These are phyloP conservation scores for Porites evermanni DNA, from an alignment of 92 coral and sea anemone species.

Conservation along the genomic window DNA sequence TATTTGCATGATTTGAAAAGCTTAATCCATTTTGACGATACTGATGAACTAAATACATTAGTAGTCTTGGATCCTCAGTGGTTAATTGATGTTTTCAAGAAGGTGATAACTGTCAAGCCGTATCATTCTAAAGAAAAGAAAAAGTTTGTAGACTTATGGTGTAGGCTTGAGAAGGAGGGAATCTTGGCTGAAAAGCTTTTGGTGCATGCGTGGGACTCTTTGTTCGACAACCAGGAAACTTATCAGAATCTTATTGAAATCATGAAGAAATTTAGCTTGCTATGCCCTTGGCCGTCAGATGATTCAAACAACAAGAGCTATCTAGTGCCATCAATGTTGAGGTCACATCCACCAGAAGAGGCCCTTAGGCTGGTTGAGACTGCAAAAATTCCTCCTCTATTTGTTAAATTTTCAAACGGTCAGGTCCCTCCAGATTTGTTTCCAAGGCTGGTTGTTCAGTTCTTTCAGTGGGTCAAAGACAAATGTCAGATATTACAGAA, in stretches of 20 bases:
- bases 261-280: conserved; percentile 32
- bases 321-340: conserved; percentile 6
- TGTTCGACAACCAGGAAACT: conserved; percentile 16
- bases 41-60: conserved; percentile 18
- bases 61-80: conserved; percentile 65
- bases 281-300: conserved; percentile 7
- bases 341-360: conserved; percentile 1
- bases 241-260: conserved; percentile 27
- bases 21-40: conserved; percentile 56
- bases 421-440: conserved; percentile 53
- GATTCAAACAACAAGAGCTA: no score
- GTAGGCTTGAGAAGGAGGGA: conserved; percentile 51
- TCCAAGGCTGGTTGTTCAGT: conserved; percentile 45
- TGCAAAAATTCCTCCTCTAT: conserved; percentile 32
- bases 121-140: conserved; percentile 14
- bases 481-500: background rate
- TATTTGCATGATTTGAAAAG: conserved; percentile 62
- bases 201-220: conserved; percentile 28
- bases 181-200: conserved; percentile 19
- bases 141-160: conserved; percentile 25
- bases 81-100: no score
- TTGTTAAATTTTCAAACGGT: conserved; percentile 43
- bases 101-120: conserved; percentile 52
- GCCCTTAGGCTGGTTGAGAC: background rate
- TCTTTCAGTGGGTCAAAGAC: conserved; percentile 24